Evolutionary conservation across 1,140 invertebrate species (phyloP), one percentile per base, ranked within the genome.

Genomic region (Eufriesea mexicana): DNA sequence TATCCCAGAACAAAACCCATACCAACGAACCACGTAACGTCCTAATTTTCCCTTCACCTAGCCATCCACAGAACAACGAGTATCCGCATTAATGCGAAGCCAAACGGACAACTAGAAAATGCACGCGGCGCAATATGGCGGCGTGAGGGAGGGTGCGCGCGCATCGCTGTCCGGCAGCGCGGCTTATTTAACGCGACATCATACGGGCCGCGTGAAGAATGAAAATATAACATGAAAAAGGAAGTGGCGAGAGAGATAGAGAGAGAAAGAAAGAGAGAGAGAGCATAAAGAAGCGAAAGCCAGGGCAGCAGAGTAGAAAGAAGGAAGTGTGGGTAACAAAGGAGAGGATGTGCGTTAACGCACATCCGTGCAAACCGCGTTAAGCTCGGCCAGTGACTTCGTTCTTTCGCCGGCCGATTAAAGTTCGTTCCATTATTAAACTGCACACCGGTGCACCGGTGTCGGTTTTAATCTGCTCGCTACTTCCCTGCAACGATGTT

Each of bases 111-210:
- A 49, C 14, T 45, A 45, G 49, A 54, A 18, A 68, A 47, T 45
- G 55, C 42, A 59, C 55, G 51, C 16, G 20, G 10, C 28, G 42
- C 35, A 67, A 67, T 62, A 76, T 72, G 49, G 25, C 12, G 4
- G 45, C 35, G 35, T 2, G 71, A 28, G 35, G 28, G 59, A 4
- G 45, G 6, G 45, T 9, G 42, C 20, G 42, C 20, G 6, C 23
- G 35, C 64, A 12, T 64, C 62, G 62, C 51, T 59, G 18, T 25
- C 77, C 25, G 18, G 77, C 77, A 51, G 47, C 55, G 57, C 16
- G 23, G 57, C 28, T 79, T 73, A 79, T 79, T 79, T 54, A 18
- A 79, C 57, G 70, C 55, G 57, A 73, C 59, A 71, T 73, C 78
- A 49, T n/a, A 49, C 28, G 49, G 54, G 51, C 49, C 35, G 68